phyloP scores from a whole-genome alignment of 2,797 vertebrate genomes.

The Harpagifer antarcticus region DNA sequence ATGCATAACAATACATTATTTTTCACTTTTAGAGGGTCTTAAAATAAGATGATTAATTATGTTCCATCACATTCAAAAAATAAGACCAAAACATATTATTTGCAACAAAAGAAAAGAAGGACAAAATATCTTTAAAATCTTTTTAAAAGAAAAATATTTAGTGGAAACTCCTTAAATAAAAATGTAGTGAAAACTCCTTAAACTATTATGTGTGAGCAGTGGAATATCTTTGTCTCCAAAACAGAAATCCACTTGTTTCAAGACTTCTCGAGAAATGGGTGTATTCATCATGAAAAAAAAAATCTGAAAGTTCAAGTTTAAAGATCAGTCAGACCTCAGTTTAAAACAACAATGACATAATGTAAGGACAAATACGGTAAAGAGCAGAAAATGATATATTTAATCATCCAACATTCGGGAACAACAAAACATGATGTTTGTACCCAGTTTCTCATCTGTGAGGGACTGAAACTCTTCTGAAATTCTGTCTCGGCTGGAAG shows the following conservation, averaged over 20 bases:
- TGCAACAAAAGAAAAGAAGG: background rate
- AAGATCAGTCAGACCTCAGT: no score
- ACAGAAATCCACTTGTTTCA: background rate
- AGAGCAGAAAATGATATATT: background rate
- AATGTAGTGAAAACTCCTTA: no score
- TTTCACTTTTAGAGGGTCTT: no score
- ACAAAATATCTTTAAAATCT: background rate
- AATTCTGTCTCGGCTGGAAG: background rate
- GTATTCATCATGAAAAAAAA: no score
- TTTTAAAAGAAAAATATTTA: background rate
- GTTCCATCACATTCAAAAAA: background rate
- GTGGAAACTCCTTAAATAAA: no score
- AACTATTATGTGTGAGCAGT: no score
- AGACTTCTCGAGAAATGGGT: background rate
- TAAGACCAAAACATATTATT: no score
- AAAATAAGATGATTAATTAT: background rate
- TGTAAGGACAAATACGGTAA: background rate
- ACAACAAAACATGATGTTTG: slow-evolving; percentile 4
- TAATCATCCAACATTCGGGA: background rate
- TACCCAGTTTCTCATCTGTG: background rate
- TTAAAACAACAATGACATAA: no score
- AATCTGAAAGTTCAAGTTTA: no score
- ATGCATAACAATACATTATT: no score
- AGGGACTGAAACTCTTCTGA: background rate
- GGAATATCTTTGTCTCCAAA: no score